Evolutionary conservation across 2,113 vertebrate genomes (phyloP).

Genomic region (Hippolais icterina): DNA sequence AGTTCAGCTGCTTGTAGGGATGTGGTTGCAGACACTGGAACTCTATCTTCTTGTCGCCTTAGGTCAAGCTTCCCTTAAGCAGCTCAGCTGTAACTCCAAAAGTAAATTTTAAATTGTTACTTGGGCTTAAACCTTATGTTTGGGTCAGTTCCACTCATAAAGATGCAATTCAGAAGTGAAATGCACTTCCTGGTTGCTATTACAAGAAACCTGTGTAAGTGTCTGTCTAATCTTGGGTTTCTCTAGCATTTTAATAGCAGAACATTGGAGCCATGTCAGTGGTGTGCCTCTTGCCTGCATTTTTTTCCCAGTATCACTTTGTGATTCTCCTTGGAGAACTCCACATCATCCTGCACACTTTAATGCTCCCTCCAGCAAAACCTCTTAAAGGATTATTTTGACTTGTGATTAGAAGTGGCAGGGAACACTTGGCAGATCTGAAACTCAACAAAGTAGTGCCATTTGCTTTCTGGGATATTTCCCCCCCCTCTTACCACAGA

Average conservation of each 20-base stretch:
- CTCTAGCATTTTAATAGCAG: background rate
- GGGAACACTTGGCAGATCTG: background rate
- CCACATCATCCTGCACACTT: background rate
- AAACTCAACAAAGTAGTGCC: background rate
- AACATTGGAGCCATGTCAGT: background rate
- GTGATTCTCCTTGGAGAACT: background rate
- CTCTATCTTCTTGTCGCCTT: background rate
- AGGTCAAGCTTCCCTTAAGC: background rate
- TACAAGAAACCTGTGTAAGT: background rate
- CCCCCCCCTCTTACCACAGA: background rate
- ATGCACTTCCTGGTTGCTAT: background rate
- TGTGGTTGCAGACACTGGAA: background rate
- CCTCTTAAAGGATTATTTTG: slow-evolving; percentile 44
- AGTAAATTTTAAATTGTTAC: background rate
- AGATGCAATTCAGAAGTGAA: background rate
- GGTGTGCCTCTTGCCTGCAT: background rate
- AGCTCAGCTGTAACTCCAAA: background rate
- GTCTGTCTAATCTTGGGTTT: background rate
- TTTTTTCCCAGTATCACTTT: background rate
- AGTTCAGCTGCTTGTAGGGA: background rate
- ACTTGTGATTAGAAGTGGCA: slow-evolving; percentile 24
- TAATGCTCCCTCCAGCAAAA: slow-evolving; percentile 35
- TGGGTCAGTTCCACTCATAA: background rate
- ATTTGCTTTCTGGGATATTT: background rate
- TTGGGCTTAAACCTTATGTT: background rate